Evolutionary conservation across 2,888 invertebrate species (phyloP).

Genomic region (Sinelater perroti): DNA sequence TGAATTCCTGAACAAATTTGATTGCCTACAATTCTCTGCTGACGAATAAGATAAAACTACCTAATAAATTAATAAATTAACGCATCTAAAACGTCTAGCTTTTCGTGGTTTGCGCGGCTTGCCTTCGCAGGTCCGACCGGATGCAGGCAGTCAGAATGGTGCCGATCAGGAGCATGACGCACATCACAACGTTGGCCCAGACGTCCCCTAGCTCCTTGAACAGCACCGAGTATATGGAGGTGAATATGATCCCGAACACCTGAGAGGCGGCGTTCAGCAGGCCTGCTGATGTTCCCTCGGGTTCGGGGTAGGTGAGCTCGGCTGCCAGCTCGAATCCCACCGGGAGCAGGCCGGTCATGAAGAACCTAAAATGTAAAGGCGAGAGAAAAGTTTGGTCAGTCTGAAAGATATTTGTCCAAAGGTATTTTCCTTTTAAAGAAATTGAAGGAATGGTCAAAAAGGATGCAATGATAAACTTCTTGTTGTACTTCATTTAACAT

Average conservation of each 20-base stretch:
- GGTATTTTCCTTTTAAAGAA: no score
- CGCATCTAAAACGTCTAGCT: no score
- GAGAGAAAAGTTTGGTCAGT: no score
- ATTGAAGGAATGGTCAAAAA: no score
- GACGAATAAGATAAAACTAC: no score
- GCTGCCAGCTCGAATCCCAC: conserved; percentile 12
- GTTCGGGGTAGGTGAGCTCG: conserved; percentile 11
- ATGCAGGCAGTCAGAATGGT: neutral
- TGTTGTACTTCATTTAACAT: no score
- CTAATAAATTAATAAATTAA: no score
- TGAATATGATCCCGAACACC: conserved; percentile 4
- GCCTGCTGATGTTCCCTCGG: conserved; percentile 5
- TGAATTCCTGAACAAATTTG: no score
- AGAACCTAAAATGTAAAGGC: neutral
- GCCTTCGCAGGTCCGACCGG: neutral
- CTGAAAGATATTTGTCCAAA: no score
- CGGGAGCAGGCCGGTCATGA: neutral
- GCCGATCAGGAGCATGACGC: neutral
- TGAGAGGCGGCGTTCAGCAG: neutral
- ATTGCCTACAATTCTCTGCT: no score
- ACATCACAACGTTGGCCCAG: conserved; percentile 7
- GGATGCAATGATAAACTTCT: no score
- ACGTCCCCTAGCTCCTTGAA: neutral
- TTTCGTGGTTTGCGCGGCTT: neutral
- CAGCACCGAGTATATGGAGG: conserved; percentile 2